Evolutionary conservation across 2,888 invertebrate genomes (phyloP).

Genomic region (Agonopterix subpropinquella): DNA sequence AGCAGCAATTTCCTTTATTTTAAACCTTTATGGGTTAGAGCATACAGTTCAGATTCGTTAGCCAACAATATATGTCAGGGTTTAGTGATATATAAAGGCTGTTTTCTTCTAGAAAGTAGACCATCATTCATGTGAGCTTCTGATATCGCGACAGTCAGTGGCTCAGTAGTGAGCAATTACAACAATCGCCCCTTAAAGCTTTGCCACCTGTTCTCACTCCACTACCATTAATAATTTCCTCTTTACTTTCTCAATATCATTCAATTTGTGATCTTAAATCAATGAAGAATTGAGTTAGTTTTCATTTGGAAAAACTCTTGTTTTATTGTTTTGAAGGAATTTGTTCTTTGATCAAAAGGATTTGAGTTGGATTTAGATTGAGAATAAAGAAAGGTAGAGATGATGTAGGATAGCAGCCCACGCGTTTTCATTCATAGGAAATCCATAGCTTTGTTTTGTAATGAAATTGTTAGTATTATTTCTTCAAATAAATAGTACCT

Average conservation of each 20-base stretch:
- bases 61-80: background rate
- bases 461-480: slow-evolving; percentile 65
- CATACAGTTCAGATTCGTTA: background rate
- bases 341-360: slow-evolving; percentile 10
- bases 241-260: slow-evolving; percentile 1
- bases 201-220: slow-evolving; percentile 61
- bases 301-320: slow-evolving; percentile 12
- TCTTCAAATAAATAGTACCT: slow-evolving; percentile 55
- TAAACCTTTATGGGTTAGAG: background rate
- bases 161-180: slow-evolving; percentile 61
- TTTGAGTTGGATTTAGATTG: slow-evolving; percentile 21
- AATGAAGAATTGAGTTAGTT: too few species aligned
- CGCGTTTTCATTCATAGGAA: slow-evolving; percentile 66
- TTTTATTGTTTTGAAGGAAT: slow-evolving; percentile 13
- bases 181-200: slow-evolving; percentile 50
- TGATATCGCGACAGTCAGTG: slow-evolving; percentile 34
- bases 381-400: slow-evolving; percentile 9
- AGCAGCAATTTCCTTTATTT: background rate
- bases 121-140: slow-evolving; percentile 15
- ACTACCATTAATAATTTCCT: slow-evolving; percentile 47
- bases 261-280: slow-evolving; percentile 20
- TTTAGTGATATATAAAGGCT: slow-evolving; percentile 2
- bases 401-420: slow-evolving; percentile 61
- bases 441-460: slow-evolving; percentile 64
- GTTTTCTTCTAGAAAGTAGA: slow-evolving; percentile 21